phyloP scores from a whole-genome alignment of 2,797 vertebrate species.

The Sebastiscus tertius region DNA sequence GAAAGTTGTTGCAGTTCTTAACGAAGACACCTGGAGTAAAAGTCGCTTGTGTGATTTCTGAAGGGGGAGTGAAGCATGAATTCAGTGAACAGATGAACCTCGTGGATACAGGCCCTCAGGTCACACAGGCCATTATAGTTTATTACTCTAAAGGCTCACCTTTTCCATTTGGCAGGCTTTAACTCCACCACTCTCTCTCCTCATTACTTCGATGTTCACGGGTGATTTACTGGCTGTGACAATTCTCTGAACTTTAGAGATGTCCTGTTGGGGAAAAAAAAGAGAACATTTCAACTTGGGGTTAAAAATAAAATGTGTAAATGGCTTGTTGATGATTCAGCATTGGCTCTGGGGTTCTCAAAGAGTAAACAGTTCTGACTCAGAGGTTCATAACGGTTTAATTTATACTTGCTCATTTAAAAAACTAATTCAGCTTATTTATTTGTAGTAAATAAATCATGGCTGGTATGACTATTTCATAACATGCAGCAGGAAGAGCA shows the following conservation, averaged over 20 bases:
- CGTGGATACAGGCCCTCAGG: constrained; percentile 55
- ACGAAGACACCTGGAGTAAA: constrained; percentile 21
- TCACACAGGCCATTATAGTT: constrained; percentile 67
- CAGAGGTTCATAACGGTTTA: background rate
- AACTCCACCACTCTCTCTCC: constrained; percentile 72
- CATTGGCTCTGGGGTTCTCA: background rate
- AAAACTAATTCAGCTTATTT: constrained; percentile 8
- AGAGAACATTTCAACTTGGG: constrained; percentile 21
- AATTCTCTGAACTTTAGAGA: constrained; percentile 84
- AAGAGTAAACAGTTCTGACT: constrained; percentile 10
- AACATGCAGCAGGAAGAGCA: background rate
- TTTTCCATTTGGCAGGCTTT: constrained; percentile 84
- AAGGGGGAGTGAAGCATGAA: constrained; percentile 47
- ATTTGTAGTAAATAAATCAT: constrained; percentile 10
- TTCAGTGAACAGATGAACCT: constrained; percentile 63
- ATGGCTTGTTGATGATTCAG: constrained; percentile 3
- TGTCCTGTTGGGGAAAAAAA: constrained; percentile 73
- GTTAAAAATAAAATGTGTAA: constrained; percentile 9
- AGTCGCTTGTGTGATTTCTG: constrained; percentile 45
- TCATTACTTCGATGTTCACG: constrained; percentile 69
- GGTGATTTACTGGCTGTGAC: constrained; percentile 80
- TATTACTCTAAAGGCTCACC: constrained; percentile 78
- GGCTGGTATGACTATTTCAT: background rate
- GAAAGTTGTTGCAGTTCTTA: constrained; percentile 2
- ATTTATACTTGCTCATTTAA: constrained; percentile 7